Evolutionary conservation across 2,797 vertebrate species (phyloP).

Genomic region (Psittacula derbiana): DNA sequence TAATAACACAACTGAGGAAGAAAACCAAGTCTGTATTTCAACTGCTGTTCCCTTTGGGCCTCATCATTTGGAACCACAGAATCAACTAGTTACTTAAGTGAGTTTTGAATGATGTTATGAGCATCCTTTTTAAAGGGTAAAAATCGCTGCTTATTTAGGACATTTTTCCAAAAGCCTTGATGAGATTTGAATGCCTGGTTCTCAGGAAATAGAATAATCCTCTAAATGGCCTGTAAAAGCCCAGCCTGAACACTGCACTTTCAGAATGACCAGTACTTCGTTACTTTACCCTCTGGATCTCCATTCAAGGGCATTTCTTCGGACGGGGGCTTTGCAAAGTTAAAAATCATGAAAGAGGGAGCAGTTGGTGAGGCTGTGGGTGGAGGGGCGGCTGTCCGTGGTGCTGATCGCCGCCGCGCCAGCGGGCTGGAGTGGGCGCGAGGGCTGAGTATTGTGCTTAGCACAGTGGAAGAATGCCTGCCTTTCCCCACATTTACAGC

Average conservation of each 20-base stretch:
- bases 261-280: neutral
- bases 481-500: neutral
- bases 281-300: neutral
- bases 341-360: fast-evolving
- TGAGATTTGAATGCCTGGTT: neutral
- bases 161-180: neutral
- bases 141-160: neutral
- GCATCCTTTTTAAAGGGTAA: neutral
- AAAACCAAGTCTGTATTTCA: neutral
- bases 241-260: neutral
- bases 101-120: neutral
- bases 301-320: neutral
- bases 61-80: neutral
- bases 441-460: fast-evolving
- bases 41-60: neutral
- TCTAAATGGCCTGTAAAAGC: neutral
- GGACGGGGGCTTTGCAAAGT: neutral
- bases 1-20: neutral
- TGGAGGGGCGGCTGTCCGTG: neutral
- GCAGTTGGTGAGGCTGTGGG: fast-evolving
- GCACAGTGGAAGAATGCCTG: neutral
- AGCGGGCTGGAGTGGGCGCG: fast-evolving
- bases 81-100: neutral
- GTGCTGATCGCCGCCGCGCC: fast-evolving
- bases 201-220: neutral